These are phyloP conservation scores for Axinella damicornis DNA, from an alignment of 37 sponge, comb jelly and placozoan genomes.

Conservation along the genomic window DNA sequence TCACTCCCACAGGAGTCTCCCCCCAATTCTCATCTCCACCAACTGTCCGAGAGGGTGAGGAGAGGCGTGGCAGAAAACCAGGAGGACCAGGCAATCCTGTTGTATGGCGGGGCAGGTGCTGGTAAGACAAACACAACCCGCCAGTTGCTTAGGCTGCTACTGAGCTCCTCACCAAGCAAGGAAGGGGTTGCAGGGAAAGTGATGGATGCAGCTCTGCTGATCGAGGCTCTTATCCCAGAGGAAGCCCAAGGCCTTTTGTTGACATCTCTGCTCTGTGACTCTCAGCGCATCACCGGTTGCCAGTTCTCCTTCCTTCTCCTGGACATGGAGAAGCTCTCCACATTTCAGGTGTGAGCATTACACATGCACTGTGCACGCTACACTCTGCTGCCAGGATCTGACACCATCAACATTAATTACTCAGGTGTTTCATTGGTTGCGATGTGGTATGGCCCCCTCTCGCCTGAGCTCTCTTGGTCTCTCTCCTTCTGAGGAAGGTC, in stretches of 20 bases:
- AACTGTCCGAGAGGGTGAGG: slow-evolving; percentile 5
- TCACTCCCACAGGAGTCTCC: background rate
- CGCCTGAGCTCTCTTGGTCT: background rate
- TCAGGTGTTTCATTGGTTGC: background rate
- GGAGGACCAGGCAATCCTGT: slow-evolving; percentile 36
- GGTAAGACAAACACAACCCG: slow-evolving; percentile 1
- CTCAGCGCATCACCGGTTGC: background rate
- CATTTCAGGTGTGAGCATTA: background rate
- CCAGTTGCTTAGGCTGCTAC: background rate
- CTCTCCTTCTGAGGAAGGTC: background rate
- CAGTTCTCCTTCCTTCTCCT: slow-evolving; percentile 22
- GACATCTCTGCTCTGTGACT: background rate
- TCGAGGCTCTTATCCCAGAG: background rate
- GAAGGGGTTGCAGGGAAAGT: background rate
- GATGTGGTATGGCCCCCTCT: too few species aligned
- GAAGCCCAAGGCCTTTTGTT: background rate
- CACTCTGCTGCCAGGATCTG: background rate
- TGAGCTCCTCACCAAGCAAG: background rate
- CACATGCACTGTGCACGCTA: too few species aligned
- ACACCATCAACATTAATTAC: background rate
- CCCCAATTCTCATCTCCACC: background rate
- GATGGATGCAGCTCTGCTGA: background rate
- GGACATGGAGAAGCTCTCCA: background rate
- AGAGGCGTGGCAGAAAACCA: too few species aligned
- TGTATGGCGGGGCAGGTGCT: slow-evolving; percentile 11